phyloP scores from a whole-genome alignment of 2,113 vertebrate species.

The Lampris megalopsis region DNA sequence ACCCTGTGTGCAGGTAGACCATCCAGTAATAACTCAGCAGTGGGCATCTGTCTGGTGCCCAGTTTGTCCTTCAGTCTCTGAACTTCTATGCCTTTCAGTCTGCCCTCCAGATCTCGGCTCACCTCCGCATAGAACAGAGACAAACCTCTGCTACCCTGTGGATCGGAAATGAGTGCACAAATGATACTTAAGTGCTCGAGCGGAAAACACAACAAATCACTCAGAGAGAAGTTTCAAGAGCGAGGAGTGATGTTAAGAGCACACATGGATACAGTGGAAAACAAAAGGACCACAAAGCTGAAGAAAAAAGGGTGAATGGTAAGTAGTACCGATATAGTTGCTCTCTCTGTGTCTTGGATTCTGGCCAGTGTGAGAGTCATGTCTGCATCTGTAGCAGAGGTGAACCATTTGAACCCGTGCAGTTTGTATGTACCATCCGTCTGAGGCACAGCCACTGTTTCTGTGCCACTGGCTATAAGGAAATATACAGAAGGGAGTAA shows the following conservation, averaged over 20 bases:
- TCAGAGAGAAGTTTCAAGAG: no score
- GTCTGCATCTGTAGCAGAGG: conserved; percentile 89
- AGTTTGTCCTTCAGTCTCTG: conserved; percentile 91
- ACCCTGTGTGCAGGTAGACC: conserved; percentile 84
- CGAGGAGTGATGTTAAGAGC: no score
- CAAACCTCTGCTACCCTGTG: conserved; percentile 85
- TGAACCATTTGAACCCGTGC: conserved; percentile 91
- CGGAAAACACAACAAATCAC: no score
- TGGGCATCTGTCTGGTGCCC: conserved; percentile 89
- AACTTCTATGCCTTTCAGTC: conserved; percentile 84
- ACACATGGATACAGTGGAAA: no score
- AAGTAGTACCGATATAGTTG: conserved; percentile 68
- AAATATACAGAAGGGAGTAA: neutral
- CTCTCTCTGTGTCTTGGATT: conserved; percentile 76
- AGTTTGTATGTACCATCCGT: conserved; percentile 84
- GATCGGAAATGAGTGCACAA: neutral
- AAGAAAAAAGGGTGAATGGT: neutral
- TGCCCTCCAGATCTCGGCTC: conserved; percentile 77
- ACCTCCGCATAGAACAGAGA: conserved; percentile 88
- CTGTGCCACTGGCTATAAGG: conserved; percentile 81
- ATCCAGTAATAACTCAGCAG: conserved; percentile 87
- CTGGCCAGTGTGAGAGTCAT: conserved; percentile 87
- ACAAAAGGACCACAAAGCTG: neutral
- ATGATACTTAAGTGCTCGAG: no score
- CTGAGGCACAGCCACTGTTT: conserved; percentile 85